Base-by-base conservation (phyloP, 2,888 invertebrate genomes). In the Drosophila anomalipes region DNA sequence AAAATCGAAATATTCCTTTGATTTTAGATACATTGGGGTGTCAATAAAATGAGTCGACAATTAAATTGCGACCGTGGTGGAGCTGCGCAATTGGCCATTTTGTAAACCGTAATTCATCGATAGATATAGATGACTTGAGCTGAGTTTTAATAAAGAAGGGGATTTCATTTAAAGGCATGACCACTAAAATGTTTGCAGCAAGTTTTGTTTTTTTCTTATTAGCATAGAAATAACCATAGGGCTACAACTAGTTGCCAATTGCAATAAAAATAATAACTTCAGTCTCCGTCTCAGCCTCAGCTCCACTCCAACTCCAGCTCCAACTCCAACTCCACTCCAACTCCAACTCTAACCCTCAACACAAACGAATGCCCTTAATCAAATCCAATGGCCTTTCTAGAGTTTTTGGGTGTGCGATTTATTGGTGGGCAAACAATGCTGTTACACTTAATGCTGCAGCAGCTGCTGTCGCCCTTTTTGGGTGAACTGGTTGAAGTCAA, bases 381-480 rank as follows among this genome's bases (percentile, higher is more conserved):
- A 51, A 32, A 39, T 35, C 22, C 3, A 32, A 33, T n/a, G 28
- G 30, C 54, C 14, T 35, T 60, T 74, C 74, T 56, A 32, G 60
- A 39, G 39, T 60, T 77, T 77, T 71, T 66, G 60, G 79, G 75
- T 79, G 77, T 77, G 74, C 37, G 39, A 35, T 44, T 44, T 30
- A 16, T 19, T 30, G 32, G 7, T 57, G 71, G 63, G 22, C 47
- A 22, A 47, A 47, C 47, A 72, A 72, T 72, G 72, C 58, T 47
- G 71, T 30, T 63, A 35, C 37, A 53, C 10, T 49, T 30, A 16
- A 4, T 47, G 67, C 44, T 26, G 28, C 49, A 30, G 52, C 59
- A 32, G 52, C 47, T 41, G 41, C 35, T 53, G 61, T 37, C 32
- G 67, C 71, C 72, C 63, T 69, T 73, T 69, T 26, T 56, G n/a